Evolutionary conservation across 2,888 invertebrate genomes (phyloP).

Genomic region (Junonia oenone): DNA sequence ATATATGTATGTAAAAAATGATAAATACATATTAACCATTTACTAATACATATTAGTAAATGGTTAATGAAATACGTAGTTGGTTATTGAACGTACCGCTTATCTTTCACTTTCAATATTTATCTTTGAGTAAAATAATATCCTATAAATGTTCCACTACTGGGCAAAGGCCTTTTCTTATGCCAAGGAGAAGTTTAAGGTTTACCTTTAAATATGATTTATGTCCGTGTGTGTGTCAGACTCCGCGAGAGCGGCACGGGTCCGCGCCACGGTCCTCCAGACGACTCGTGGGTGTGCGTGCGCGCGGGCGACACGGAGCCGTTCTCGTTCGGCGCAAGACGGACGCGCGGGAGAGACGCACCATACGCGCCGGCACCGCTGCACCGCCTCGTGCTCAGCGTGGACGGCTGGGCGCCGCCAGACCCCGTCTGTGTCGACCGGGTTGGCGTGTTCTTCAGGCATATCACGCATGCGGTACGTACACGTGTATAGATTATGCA

Average conservation of each 20-base stretch:
- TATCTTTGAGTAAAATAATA: too few species aligned
- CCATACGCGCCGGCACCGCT: conserved; percentile 86
- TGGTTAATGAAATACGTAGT: too few species aligned
- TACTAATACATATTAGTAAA: too few species aligned
- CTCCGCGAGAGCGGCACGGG: conserved; percentile 39
- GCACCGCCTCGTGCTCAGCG: conserved; percentile 92
- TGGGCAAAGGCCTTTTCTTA: too few species aligned
- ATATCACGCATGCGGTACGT: conserved; percentile 52
- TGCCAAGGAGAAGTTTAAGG: too few species aligned
- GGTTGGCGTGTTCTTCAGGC: conserved; percentile 95
- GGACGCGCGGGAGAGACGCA: conserved; percentile 85
- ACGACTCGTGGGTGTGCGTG: conserved; percentile 85
- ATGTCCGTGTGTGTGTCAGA: conserved; percentile 32
- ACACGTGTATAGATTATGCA: too few species aligned
- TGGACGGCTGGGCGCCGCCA: conserved; percentile 93
- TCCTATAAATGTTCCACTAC: too few species aligned
- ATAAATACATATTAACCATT: too few species aligned
- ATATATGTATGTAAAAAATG: too few species aligned
- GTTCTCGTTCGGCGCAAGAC: conserved; percentile 90
- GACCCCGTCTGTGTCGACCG: conserved; percentile 96
- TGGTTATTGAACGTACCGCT: too few species aligned
- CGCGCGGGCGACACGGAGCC: conserved; percentile 87
- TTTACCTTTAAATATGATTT: too few species aligned
- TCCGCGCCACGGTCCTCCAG: conserved; percentile 51
- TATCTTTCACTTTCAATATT: too few species aligned